Percentiles rank a stretch among this genome's conserved stretches.
Evolutionary conservation across 2,888 invertebrate species (phyloP).

Genomic region (Agrochola circellaris): DNA sequence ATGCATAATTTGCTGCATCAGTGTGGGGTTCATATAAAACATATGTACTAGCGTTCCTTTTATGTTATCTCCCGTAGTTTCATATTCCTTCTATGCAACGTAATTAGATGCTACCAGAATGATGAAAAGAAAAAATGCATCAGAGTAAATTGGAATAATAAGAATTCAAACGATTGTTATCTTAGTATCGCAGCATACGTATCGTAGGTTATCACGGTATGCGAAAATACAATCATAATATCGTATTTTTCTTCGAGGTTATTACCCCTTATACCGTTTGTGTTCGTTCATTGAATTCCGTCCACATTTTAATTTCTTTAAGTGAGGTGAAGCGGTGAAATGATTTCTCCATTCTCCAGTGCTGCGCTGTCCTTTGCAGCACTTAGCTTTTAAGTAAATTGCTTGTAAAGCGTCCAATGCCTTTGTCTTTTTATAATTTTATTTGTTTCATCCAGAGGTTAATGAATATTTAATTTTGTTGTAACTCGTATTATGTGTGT

Average conservation of each 20-base stretch:
- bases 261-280: conserved; percentile 45
- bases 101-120: conserved; percentile 11
- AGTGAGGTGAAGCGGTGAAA: conserved; percentile 49
- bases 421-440: conserved; percentile 32
- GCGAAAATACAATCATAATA: conserved; percentile 60
- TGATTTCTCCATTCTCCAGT: conserved; percentile 45
- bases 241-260: conserved; percentile 50
- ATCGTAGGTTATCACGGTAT: conserved; percentile 53
- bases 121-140: conserved; percentile 16
- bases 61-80: conserved; percentile 11
- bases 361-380: conserved; percentile 24
- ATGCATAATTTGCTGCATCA: conserved; percentile 9
- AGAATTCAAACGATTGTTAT: conserved; percentile 47
- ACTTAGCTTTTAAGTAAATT: conserved; percentile 54
- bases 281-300: conserved; percentile 41
- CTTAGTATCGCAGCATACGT: conserved; percentile 36
- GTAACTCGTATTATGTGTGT: conserved; percentile 27
- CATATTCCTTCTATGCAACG: conserved; percentile 16
- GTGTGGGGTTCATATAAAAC: background rate
- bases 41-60: background rate
- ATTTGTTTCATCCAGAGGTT: conserved; percentile 11
- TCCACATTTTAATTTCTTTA: conserved; percentile 55
- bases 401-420: conserved; percentile 21
- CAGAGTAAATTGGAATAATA: conserved; percentile 5
- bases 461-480: conserved; percentile 36